phyloP scores from a whole-genome alignment of 2,113 vertebrate species.

The Gnathonemus echidnorhynchus region DNA sequence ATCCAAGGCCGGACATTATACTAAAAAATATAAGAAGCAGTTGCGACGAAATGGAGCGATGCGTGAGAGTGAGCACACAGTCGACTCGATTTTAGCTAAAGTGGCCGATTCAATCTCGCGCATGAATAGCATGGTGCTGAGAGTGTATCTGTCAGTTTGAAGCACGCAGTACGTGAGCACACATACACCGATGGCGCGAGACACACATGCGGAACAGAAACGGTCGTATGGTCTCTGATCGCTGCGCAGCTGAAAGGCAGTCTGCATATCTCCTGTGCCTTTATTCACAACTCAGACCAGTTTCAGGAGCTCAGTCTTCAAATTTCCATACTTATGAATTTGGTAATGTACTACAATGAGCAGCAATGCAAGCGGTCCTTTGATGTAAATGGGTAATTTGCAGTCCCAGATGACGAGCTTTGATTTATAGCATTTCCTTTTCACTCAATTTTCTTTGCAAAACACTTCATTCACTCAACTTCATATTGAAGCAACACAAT shows the following conservation, averaged over 20 bases:
- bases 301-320: not conserved
- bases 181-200: not conserved
- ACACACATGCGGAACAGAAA: not conserved
- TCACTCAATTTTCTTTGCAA: not conserved
- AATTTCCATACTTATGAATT: not conserved
- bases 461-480: not conserved
- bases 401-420: not conserved
- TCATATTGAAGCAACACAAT: not conserved
- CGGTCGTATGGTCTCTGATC: not conserved
- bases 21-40: not conserved
- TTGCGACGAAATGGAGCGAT: not conserved
- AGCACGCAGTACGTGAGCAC: not conserved
- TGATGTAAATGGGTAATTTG: not conserved
- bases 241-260: not conserved
- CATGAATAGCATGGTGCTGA: not conserved
- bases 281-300: not conserved
- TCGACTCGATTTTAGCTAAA: not conserved
- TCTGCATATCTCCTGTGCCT: not conserved
- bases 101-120: not conserved
- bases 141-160: not conserved
- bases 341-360: not conserved
- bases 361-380: not conserved
- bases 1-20: not conserved
- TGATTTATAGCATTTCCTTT: not conserved
- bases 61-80: not conserved